These are phyloP conservation scores for Platysternon megacephalum DNA, from an alignment of 2,113 vertebrate species.

Conservation along the genomic window DNA sequence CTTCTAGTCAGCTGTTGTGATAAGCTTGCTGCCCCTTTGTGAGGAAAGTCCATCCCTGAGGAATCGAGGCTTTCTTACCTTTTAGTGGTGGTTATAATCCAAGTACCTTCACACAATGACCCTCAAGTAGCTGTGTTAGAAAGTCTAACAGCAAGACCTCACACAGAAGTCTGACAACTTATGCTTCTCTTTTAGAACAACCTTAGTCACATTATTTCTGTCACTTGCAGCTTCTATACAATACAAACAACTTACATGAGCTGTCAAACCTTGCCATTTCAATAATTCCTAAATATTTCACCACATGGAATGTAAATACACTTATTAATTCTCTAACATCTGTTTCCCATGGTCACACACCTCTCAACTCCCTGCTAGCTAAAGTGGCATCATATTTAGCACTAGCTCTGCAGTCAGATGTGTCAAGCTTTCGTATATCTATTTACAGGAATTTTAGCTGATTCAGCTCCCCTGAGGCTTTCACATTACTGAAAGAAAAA, in stretches of 20 bases:
- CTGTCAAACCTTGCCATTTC: conserved; percentile 5
- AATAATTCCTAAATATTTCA: conserved; percentile 50
- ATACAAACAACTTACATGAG: conserved; percentile 31
- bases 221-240: neutral
- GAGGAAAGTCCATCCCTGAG: neutral
- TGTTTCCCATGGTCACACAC: conserved; percentile 32
- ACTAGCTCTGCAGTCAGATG: conserved; percentile 25
- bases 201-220: neutral
- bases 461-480: neutral
- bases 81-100: conserved; percentile 7
- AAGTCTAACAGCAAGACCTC: neutral
- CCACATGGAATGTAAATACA: conserved; percentile 30
- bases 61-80: neutral
- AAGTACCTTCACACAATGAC: neutral
- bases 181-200: conserved; percentile 4
- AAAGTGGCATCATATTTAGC: conserved; percentile 23
- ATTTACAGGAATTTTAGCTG: conserved; percentile 22
- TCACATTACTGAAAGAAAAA: conserved; percentile 13
- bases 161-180: neutral
- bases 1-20: neutral
- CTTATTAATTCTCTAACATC: conserved; percentile 53
- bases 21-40: neutral
- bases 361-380: conserved; percentile 16
- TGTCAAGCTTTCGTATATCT: conserved; percentile 16
- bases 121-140: neutral